Percentiles rank a stretch among this genome's conserved stretches.
phyloP scores from a whole-genome alignment of 2,797 vertebrate genomes.

The Xyrichtys novacula region DNA sequence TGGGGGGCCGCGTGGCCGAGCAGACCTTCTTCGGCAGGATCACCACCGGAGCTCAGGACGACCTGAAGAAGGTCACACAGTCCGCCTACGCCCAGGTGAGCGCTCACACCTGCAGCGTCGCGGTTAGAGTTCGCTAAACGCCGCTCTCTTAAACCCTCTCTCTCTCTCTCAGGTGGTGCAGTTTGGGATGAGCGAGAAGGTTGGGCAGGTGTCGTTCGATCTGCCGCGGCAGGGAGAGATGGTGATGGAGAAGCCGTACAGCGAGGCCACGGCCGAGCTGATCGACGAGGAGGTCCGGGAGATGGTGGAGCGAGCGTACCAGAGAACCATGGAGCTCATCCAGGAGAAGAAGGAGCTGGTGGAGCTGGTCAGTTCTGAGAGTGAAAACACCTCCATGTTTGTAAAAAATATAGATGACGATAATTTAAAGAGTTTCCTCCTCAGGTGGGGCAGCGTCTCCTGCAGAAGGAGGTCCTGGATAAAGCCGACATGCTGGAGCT shows the following conservation, averaged over 20 bases:
- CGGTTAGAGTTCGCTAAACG: too few species aligned
- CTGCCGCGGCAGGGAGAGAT: slow-evolving; percentile 79
- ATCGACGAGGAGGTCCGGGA: slow-evolving; percentile 83
- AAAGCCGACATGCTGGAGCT: slow-evolving; percentile 87
- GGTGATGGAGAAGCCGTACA: slow-evolving; percentile 85
- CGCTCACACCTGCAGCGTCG: too few species aligned
- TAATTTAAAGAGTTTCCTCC: not conserved
- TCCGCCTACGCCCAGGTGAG: slow-evolving; percentile 86
- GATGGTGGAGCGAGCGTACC: slow-evolving; percentile 77
- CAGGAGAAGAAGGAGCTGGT: slow-evolving; percentile 79
- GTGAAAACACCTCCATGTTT: too few species aligned
- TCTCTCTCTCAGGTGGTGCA: slow-evolving; percentile 80
- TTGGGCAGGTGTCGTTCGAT: slow-evolving; percentile 88
- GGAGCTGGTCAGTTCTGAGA: slow-evolving; percentile 77
- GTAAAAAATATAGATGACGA: too few species aligned
- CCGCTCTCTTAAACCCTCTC: not conserved
- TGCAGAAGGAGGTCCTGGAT: slow-evolving; percentile 87
- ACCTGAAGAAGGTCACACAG: slow-evolving; percentile 87
- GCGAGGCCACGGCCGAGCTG: slow-evolving; percentile 85
- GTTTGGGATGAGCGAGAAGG: slow-evolving; percentile 88
- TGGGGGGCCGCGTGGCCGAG: slow-evolving; percentile 86
- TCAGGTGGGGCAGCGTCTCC: slow-evolving; percentile 85
- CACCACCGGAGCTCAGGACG: slow-evolving; percentile 86
- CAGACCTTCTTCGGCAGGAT: slow-evolving; percentile 84
- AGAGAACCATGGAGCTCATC: slow-evolving; percentile 77